Percentiles rank a stretch among this genome's conserved stretches.
phyloP scores from a whole-genome alignment of 1,140 invertebrate genomes.

The Paralvinella palmiformis region DNA sequence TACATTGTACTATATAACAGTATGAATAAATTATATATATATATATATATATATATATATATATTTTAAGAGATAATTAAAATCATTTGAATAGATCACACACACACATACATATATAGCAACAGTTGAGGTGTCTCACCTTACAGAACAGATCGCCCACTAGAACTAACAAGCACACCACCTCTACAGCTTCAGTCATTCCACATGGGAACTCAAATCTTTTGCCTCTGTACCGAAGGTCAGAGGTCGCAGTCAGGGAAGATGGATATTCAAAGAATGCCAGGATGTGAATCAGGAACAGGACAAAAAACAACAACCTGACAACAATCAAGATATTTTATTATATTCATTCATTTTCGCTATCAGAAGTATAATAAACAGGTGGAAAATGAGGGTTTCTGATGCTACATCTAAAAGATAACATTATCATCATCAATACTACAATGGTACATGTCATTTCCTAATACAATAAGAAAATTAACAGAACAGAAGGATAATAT shows the following conservation, averaged over 20 bases:
- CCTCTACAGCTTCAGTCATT: slow-evolving; percentile 35
- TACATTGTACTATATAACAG: too few relatives aligned
- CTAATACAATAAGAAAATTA: too few relatives aligned
- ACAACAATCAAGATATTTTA: neutral
- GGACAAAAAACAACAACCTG: slow-evolving; percentile 25
- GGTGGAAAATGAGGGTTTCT: too few relatives aligned
- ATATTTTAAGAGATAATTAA: neutral
- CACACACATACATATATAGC: neutral
- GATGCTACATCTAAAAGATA: too few relatives aligned
- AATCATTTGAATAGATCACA: neutral
- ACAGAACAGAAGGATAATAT: too few relatives aligned
- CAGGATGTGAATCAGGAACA: slow-evolving; percentile 38
- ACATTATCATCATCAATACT: too few relatives aligned
- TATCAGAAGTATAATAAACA: too few relatives aligned
- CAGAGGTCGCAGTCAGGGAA: slow-evolving; percentile 41
- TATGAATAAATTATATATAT: neutral
- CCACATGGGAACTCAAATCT: slow-evolving; percentile 35
- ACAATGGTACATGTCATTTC: too few relatives aligned
- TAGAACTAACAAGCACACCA: slow-evolving; percentile 39
- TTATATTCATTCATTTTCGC: neutral
- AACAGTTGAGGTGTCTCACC: slow-evolving; percentile 25
- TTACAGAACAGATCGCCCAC: slow-evolving; percentile 32
- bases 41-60: neutral
- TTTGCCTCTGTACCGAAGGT: slow-evolving; percentile 27
- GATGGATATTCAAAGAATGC: slow-evolving; percentile 47